These are phyloP conservation scores for Villa cingulata DNA, from an alignment of 2,888 invertebrate species.

Conservation along the genomic window DNA sequence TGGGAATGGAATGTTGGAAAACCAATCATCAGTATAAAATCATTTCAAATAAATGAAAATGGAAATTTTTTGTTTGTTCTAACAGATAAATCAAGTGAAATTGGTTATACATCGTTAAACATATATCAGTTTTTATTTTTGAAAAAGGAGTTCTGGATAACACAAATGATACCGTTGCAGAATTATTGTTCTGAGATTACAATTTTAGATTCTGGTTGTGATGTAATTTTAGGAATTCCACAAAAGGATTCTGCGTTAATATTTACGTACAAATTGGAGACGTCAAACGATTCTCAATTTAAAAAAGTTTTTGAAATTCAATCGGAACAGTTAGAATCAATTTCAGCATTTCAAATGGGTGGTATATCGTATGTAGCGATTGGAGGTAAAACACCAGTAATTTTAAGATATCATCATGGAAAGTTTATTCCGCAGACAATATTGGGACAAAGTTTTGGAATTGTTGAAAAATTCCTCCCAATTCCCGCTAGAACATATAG, in stretches of 20 bases:
- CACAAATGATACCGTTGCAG: slow-evolving; percentile 25
- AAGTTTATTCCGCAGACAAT: slow-evolving; percentile 27
- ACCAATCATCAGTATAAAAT: slow-evolving; percentile 17
- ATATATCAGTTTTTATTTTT: slow-evolving; percentile 11
- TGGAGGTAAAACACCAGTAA: slow-evolving; percentile 28
- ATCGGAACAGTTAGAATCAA: slow-evolving; percentile 23
- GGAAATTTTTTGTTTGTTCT: slow-evolving; percentile 21
- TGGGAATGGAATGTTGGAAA: slow-evolving; percentile 27
- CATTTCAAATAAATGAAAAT: slow-evolving; percentile 20
- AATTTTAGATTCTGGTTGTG: slow-evolving; percentile 27
- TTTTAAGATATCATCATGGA: slow-evolving; percentile 28
- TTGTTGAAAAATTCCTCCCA: slow-evolving; percentile 29
- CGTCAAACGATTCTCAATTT: slow-evolving; percentile 17
- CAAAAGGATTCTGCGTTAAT: slow-evolving; percentile 24
- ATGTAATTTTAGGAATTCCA: slow-evolving; percentile 27
- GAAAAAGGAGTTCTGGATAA: slow-evolving; percentile 26
- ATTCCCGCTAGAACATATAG: slow-evolving; percentile 31
- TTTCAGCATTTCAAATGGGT: slow-evolving; percentile 32
- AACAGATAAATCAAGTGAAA: slow-evolving; percentile 14
- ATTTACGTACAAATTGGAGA: slow-evolving; percentile 25
- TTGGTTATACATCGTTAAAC: slow-evolving; percentile 17
- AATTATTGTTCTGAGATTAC: slow-evolving; percentile 20
- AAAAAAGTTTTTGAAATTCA: slow-evolving; percentile 13
- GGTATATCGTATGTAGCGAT: slow-evolving; percentile 31
- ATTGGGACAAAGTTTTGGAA: slow-evolving; percentile 27